These are phyloP conservation scores for Erpornis zantholeuca DNA, from an alignment of 2,113 vertebrate genomes.

Conservation along the genomic window DNA sequence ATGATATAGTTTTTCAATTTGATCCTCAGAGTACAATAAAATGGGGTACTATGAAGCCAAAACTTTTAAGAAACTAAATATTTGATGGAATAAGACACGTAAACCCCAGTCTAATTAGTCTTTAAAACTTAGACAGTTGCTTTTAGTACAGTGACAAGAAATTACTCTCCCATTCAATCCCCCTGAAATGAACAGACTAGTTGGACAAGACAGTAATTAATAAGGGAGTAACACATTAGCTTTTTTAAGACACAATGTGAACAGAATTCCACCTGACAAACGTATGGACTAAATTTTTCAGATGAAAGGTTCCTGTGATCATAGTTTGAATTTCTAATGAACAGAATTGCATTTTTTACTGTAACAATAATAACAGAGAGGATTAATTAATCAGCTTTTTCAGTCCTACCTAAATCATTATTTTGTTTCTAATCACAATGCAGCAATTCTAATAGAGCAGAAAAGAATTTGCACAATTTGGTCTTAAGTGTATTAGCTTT, in stretches of 20 bases:
- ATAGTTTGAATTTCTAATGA: conserved; percentile 57
- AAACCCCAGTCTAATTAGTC: background rate
- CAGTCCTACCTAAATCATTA: conserved; percentile 52
- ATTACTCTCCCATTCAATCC: background rate
- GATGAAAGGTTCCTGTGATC: conserved; percentile 5
- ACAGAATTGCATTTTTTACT: conserved; percentile 35
- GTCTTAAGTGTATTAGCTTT: conserved; percentile 10
- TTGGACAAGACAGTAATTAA: background rate
- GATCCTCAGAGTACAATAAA: background rate
- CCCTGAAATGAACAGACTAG: background rate
- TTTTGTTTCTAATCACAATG: conserved; percentile 59
- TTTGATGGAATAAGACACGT: background rate
- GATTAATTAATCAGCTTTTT: conserved; percentile 69
- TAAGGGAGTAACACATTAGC: background rate
- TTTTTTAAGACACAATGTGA: conserved; percentile 21
- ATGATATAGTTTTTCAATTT: background rate
- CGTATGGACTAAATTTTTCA: background rate
- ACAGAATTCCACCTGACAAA: background rate
- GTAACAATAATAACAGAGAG: conserved; percentile 62
- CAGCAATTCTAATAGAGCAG: conserved; percentile 53
- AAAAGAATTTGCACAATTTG: conserved; percentile 12
- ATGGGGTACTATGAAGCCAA: background rate
- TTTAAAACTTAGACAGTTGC: background rate
- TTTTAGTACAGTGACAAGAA: background rate
- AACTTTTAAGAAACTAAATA: background rate